Evolutionary conservation across 2,888 invertebrate genomes (phyloP).

Genomic region (Brachylomia viminalis): DNA sequence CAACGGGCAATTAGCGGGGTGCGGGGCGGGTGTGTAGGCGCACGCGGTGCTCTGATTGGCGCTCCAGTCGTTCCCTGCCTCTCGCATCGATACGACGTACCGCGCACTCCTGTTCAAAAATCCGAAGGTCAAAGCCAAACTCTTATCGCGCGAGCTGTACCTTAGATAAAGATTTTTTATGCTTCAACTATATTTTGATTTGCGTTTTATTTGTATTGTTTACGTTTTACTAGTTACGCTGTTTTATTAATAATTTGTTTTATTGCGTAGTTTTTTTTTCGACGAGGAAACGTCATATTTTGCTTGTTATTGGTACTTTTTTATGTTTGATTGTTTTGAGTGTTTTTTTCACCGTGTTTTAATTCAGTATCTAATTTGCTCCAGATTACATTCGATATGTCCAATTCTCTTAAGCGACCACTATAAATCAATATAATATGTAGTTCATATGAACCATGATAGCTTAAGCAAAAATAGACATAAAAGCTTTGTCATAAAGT

Average conservation of each 20-base stretch:
- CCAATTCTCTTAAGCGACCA: neutral
- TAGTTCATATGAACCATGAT: neutral
- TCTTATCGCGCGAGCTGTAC: too few species aligned
- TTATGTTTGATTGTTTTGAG: neutral
- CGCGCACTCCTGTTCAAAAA: too few species aligned
- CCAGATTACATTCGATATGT: neutral
- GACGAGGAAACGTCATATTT: neutral
- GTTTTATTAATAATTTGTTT: neutral
- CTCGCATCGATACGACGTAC: too few species aligned
- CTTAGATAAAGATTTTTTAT: neutral
- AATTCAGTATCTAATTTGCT: neutral
- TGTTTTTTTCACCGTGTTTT: slow-evolving; percentile 1
- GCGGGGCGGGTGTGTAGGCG: too few species aligned
- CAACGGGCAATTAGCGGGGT: too few species aligned
- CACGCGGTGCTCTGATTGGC: too few species aligned
- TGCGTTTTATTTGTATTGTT: neutral
- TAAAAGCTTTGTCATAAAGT: neutral
- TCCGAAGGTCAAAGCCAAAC: too few species aligned
- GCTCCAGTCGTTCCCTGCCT: too few species aligned
- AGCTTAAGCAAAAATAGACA: neutral
- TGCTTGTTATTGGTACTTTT: neutral
- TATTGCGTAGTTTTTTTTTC: neutral
- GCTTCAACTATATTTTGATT: slow-evolving; percentile 20
- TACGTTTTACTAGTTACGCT: neutral
- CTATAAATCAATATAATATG: neutral